These are phyloP conservation scores for Globodera ellingtonae DNA, from an alignment of 1,140 invertebrate species.

Conservation along the genomic window DNA sequence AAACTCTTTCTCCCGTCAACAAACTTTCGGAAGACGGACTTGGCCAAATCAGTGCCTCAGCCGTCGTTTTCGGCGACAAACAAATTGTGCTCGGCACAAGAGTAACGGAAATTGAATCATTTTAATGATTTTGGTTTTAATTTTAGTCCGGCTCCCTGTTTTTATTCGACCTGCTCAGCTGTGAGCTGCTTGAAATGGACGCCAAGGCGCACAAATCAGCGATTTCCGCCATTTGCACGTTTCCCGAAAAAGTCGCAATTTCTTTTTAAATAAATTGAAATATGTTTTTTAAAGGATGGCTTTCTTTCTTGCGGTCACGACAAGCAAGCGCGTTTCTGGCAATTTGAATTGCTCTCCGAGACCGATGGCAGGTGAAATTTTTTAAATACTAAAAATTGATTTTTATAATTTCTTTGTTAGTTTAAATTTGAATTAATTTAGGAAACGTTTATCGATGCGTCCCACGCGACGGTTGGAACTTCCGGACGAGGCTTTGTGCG, in stretches of 20 bases:
- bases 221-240: conserved; percentile 76
- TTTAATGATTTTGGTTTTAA: not conserved
- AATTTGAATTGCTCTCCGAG: conserved; percentile 77
- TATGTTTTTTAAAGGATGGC: conserved; percentile 46
- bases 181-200: conserved; percentile 71
- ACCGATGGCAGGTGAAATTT: conserved; percentile 24
- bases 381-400: conserved; percentile 8
- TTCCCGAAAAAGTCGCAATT: conserved; percentile 66
- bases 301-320: conserved; percentile 77
- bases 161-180: conserved; percentile 82
- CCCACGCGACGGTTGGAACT: conserved; percentile 81
- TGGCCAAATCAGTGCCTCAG: conserved; percentile 70
- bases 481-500: conserved; percentile 81
- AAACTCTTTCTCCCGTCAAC: conserved; percentile 43
- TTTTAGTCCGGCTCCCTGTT: conserved; percentile 77
- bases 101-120: conserved; percentile 57
- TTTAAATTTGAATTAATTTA: conserved; percentile 19
- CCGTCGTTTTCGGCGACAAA: conserved; percentile 87
- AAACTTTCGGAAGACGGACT: conserved; percentile 48
- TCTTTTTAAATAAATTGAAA: conserved; percentile 8
- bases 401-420: conserved; percentile 16
- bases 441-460: conserved; percentile 75
- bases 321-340: conserved; percentile 89
- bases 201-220: conserved; percentile 77
- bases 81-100: conserved; percentile 86